A percentile compares a stretch with the other conserved stretches of the same genome.
Evolutionary conservation across 2,113 vertebrate species (phyloP).

Genomic region (Monopterus albus): DNA sequence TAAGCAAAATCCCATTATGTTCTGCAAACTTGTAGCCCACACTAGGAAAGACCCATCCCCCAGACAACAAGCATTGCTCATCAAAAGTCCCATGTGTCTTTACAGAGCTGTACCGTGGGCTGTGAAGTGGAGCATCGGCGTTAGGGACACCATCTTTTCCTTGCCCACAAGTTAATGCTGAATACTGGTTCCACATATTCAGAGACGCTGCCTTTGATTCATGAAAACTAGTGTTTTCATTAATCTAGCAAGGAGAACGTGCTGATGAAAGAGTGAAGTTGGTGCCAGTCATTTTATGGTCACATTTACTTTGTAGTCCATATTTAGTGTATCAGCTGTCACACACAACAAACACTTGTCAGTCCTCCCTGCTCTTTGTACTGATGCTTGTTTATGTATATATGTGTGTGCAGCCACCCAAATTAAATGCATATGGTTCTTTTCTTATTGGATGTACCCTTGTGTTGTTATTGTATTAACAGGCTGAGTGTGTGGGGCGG

Average conservation of each 20-base stretch:
- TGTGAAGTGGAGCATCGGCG: conserved; percentile 17
- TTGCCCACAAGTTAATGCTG: conserved; percentile 15
- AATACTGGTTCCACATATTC: conserved; percentile 1
- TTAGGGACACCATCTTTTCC: conserved; percentile 12
- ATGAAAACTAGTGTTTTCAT: not conserved
- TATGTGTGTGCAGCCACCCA: conserved; percentile 6
- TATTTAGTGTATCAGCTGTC: conserved; percentile 32
- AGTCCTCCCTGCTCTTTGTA: conserved; percentile 19
- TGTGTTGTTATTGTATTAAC: conserved; percentile 43
- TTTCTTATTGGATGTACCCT: conserved; percentile 17
- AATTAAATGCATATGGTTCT: not conserved
- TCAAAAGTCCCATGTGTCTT: conserved; percentile 46
- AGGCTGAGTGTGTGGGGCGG: conserved; percentile 34
- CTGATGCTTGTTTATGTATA: conserved; percentile 40
- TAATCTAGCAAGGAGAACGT: not conserved
- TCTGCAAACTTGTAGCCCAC: conserved; percentile 1
- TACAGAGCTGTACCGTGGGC: conserved; percentile 15
- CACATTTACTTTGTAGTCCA: conserved; percentile 13
- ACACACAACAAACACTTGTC: conserved; percentile 20
- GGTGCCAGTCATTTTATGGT: conserved; percentile 6
- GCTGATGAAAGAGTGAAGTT: conserved; percentile 13
- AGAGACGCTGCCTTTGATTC: not conserved
- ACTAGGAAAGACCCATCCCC: conserved; percentile 10
- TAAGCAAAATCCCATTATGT: conserved; percentile 1
- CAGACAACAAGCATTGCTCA: conserved; percentile 54